Conservation (phyloP, 2,888 invertebrate genomes). For the Beris chalybata region DNA sequence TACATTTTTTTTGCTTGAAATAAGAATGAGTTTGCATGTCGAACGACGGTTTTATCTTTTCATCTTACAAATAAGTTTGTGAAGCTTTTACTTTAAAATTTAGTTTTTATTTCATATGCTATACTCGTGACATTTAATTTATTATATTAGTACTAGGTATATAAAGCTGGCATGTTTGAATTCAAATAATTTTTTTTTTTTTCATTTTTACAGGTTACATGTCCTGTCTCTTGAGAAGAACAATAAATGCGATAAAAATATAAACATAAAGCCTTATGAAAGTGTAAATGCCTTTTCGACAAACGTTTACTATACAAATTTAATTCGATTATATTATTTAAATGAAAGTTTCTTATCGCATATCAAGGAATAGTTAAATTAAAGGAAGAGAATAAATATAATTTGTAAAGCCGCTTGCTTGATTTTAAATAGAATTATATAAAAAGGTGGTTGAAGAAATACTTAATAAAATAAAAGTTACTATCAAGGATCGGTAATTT, state of each 20-base stretch:
- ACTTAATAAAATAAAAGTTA: constrained; percentile 32
- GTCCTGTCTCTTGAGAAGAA: constrained; percentile 25
- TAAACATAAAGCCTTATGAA: constrained; percentile 37
- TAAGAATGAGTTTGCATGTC: too few species aligned
- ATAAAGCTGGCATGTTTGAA: neutral
- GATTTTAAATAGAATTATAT: constrained; percentile 13
- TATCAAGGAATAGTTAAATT: constrained; percentile 30
- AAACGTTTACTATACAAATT: constrained; percentile 31
- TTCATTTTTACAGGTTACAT: constrained; percentile 17
- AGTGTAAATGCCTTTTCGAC: constrained; percentile 38
- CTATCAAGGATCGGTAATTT: constrained; percentile 44
- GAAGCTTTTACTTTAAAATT: too few species aligned
- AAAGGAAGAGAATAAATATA: constrained; percentile 17
- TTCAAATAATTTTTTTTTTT: neutral
- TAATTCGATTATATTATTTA: constrained; percentile 10
- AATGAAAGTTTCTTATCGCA: constrained; percentile 32
- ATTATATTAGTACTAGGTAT: too few species aligned
- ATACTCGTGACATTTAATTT: too few species aligned
- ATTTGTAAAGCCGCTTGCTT: constrained; percentile 2
- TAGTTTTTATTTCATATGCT: too few species aligned
- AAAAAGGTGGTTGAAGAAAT: constrained; percentile 3
- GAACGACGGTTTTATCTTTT: too few species aligned
- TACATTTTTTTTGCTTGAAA: too few species aligned
- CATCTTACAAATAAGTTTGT: too few species aligned
- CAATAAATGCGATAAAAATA: constrained; percentile 29